Conservation (phyloP, 2,797 vertebrate genomes). For the Lagorchestes hirsutus region DNA sequence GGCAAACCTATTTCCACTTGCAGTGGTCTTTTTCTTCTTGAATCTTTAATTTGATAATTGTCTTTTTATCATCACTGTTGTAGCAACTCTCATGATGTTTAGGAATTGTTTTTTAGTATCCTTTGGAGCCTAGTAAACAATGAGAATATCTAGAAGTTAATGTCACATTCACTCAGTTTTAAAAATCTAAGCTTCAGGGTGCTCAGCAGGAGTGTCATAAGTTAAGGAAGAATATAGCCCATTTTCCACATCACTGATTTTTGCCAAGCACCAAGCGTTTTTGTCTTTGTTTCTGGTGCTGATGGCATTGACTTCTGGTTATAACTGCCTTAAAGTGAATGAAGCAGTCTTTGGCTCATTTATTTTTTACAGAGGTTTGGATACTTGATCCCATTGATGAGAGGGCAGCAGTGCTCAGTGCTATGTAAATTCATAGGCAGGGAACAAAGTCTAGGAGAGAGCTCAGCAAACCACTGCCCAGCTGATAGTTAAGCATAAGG, state of each 20-base stretch:
- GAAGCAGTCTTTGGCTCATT: conserved; percentile 5
- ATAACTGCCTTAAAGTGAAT: conserved; percentile 55
- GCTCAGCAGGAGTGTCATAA: conserved; percentile 49
- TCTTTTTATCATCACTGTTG: conserved; percentile 43
- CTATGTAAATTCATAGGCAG: not conserved
- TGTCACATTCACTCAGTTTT: conserved; percentile 57
- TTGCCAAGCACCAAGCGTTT: conserved; percentile 50
- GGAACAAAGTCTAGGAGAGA: conserved; percentile 32
- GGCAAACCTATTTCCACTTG: conserved; percentile 30
- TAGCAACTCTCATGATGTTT: conserved; percentile 39
- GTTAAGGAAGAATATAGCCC: conserved; percentile 53
- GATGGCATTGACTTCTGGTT: conserved; percentile 35
- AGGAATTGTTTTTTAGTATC: conserved; percentile 14
- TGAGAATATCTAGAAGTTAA: conserved; percentile 8
- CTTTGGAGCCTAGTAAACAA: not conserved
- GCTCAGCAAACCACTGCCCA: not conserved
- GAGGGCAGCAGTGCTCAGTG: conserved; percentile 17
- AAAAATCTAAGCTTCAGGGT: conserved; percentile 48
- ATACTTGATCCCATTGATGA: conserved; percentile 43
- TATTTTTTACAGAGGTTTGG: conserved; percentile 44
- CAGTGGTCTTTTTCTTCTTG: not conserved
- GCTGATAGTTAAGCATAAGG: not conserved
- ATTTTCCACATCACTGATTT: conserved; percentile 61
- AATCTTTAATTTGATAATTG: conserved; percentile 47
- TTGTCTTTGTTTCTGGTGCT: conserved; percentile 36